Percentiles rank a stretch among this genome's conserved stretches.
Evolutionary conservation across 1,140 invertebrate species (phyloP).

Genomic region (Popillia japonica): DNA sequence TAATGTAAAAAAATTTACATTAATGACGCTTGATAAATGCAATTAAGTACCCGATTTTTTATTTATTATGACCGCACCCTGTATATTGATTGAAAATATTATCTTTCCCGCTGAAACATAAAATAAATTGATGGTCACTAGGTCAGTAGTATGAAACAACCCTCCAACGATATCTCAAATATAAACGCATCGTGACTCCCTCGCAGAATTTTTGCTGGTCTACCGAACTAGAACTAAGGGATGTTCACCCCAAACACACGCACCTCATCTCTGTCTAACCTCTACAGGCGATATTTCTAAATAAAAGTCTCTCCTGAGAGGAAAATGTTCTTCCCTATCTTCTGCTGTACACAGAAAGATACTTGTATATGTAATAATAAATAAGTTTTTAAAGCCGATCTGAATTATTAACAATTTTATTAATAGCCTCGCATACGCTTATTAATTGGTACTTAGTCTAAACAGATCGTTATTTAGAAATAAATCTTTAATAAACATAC

Average conservation of each 20-base stretch:
- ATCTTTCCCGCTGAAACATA: background rate
- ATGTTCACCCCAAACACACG: conserved; percentile 36
- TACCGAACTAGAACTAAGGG: conserved; percentile 34
- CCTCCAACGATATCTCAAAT: conserved; percentile 39
- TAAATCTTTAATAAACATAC: too few species aligned
- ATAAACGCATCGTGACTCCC: background rate
- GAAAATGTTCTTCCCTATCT: conserved; percentile 6
- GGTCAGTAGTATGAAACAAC: conserved; percentile 47
- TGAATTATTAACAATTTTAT: too few species aligned
- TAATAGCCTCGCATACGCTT: too few species aligned
- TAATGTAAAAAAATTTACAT: too few species aligned
- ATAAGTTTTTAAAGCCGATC: too few species aligned
- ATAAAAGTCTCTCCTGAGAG: background rate
- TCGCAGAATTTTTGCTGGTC: conserved; percentile 42
- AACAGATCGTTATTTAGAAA: too few species aligned
- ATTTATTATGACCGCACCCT: too few species aligned
- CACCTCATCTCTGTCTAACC: conserved; percentile 15
- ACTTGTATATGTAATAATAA: too few species aligned
- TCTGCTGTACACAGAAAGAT: background rate
- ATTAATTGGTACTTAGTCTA: too few species aligned
- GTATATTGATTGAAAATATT: background rate
- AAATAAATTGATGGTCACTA: conserved; percentile 46
- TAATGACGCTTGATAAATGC: too few species aligned
- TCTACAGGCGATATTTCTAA: background rate
- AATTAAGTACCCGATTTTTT: too few species aligned